Percentiles rank a stretch among this genome's conserved stretches.
phyloP scores from a whole-genome alignment of 1,140 invertebrate genomes.

The Thaumatotibia leucotreta region DNA sequence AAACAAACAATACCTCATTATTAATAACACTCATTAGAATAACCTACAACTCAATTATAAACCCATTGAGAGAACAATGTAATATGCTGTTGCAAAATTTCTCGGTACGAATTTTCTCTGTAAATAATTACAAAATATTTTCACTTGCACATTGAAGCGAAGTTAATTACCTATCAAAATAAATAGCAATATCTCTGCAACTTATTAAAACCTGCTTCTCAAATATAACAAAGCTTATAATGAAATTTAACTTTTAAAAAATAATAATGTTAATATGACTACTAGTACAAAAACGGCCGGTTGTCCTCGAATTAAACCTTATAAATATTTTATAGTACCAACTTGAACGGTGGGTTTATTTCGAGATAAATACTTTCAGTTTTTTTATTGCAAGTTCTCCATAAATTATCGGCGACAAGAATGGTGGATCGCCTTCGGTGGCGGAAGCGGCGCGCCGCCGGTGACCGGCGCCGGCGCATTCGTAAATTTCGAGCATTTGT shows the following conservation, averaged over 20 bases:
- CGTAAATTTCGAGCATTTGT: no score
- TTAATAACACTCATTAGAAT: not conserved
- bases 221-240: no score
- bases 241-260: no score
- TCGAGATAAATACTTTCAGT: not conserved
- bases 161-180: not conserved
- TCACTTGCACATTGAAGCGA: not conserved
- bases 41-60: not conserved
- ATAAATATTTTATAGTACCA: not conserved
- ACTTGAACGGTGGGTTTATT: not conserved
- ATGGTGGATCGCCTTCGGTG: conserved; percentile 52
- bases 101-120: not conserved
- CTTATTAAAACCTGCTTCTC: not conserved
- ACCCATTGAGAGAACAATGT: not conserved
- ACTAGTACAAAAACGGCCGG: not conserved
- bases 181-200: not conserved
- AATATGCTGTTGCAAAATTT: not conserved
- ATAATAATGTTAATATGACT: not conserved
- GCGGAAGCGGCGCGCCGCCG: conserved; percentile 46
- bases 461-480: not conserved
- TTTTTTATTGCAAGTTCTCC: not conserved
- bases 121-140: not conserved
- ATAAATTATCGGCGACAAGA: conserved; percentile 13
- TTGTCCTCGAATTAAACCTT: not conserved
- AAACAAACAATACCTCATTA: not conserved